Evolutionary conservation across 1,140 invertebrate genomes (phyloP), one percentile per base, ranked within the genome.

Genomic region (Neuroterus valhalla): DNA sequence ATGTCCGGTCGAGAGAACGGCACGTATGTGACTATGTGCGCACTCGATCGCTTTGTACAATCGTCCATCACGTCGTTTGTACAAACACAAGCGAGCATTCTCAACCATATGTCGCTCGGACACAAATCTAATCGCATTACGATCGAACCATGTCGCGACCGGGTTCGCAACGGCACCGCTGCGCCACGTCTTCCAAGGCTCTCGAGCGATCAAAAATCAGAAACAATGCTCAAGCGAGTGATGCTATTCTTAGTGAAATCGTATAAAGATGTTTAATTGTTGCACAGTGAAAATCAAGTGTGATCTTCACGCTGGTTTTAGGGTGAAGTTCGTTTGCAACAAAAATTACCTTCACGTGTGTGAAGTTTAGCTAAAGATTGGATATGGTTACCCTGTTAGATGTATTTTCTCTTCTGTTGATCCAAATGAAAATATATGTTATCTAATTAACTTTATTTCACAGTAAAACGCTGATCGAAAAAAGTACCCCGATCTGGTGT

Each of bases 91-190:
- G 55, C 55, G 26, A 62, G 55, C 55, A 62, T 62, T 62, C 26
- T 31, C 55, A 62, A 62, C 55, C 55, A 62, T 62, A 62, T 62
- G 55, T 62, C 55, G 55, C 55, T 62, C 12, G 55, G 38, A 70
- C 70, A 62, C 71, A 72, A 82, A 81, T 83, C 78, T 82, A 82
- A 83, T 83, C 78, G 78, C 71, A 78, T 78, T 79, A 75, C 78
- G 78, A 82, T 83, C 75, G 72, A 74, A 72, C 46, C 55, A 43
- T 66, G 50, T 38, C 14, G 55, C 55, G 23, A 38, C 31, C 55
- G 14, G 23, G 31, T 62, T 67, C 45, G 67, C 68, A 62, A 67
- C 66, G 31, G 31, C 8, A 38, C 31, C 42, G 66, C 66, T 11
- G 44, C 45, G n/a, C 12, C 42, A n/a, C 23, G 21, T 26, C 50